Evolutionary conservation across 92 coral and sea anemone genomes (phyloP).

Genomic region (Porites cylindrica): DNA sequence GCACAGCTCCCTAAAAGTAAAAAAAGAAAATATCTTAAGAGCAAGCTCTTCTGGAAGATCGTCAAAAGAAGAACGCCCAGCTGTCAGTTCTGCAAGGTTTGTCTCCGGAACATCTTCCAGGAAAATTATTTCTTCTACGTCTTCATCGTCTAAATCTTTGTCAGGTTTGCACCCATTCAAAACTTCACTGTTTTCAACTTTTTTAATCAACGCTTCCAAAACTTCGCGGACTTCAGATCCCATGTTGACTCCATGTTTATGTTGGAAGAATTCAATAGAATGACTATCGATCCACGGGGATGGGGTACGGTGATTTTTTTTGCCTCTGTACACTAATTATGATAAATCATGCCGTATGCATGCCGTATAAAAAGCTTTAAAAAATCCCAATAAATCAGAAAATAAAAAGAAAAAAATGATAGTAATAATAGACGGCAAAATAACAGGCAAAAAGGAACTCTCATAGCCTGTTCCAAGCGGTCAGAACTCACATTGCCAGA

Average conservation of each 20-base stretch:
- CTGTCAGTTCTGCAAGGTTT: neutral
- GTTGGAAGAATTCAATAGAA: no score
- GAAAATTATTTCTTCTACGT: constrained; percentile 42
- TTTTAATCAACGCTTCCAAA: constrained; percentile 14
- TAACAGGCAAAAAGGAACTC: neutral
- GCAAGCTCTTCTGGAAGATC: constrained; percentile 84
- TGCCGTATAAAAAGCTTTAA: no score
- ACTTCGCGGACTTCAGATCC: neutral
- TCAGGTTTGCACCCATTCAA: neutral
- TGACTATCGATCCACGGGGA: neutral
- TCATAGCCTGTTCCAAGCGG: no score
- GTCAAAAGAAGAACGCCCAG: constrained; percentile 40
- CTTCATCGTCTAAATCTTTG: constrained; percentile 27
- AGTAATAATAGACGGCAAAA: neutral
- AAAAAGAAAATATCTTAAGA: constrained; percentile 77
- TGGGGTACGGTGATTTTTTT: neutral
- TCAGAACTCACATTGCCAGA: neutral
- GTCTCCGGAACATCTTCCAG: constrained; percentile 26
- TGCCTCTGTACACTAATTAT: neutral
- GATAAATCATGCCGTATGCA: no score
- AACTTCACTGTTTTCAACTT: neutral
- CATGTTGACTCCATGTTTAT: constrained; percentile 14
- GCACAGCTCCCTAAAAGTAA: constrained; percentile 76
- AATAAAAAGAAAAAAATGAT: no score
- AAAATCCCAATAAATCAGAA: no score